phyloP scores from a whole-genome alignment of 2,797 vertebrate genomes.

The Melopsittacus undulatus region DNA sequence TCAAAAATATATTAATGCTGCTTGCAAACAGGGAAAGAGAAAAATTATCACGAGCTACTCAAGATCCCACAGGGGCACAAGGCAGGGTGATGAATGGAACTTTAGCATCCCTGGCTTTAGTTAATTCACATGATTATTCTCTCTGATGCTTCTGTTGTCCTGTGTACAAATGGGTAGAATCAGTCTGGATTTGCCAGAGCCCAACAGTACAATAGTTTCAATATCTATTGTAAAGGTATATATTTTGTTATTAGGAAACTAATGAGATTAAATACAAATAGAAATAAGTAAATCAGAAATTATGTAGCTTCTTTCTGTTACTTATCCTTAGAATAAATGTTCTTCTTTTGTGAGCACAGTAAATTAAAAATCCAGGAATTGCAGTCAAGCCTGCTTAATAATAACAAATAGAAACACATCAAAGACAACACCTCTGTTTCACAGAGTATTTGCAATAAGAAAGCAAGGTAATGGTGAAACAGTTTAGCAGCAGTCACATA shows the following conservation, averaged over 20 bases:
- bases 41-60: not conserved
- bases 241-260: not conserved
- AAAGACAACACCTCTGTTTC: not conserved
- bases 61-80: not conserved
- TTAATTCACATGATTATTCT: not conserved
- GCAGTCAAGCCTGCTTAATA: not conserved
- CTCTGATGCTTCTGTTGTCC: not conserved
- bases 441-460: not conserved
- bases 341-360: not conserved
- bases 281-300: not conserved
- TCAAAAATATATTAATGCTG: not conserved
- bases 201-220: not conserved
- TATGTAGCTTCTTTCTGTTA: not conserved
- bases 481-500: not conserved
- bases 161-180: not conserved
- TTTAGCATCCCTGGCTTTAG: not conserved
- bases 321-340: not conserved
- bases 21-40: not conserved
- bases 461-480: not conserved
- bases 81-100: not conserved
- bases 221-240: not conserved
- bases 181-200: not conserved
- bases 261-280: not conserved
- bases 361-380: not conserved
- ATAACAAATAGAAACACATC: not conserved